A percentile compares a stretch with the other conserved stretches of the same genome.
These are phyloP conservation scores for Marmota monax DNA, from an alignment of 2,113 vertebrate genomes.

Conservation along the genomic window DNA sequence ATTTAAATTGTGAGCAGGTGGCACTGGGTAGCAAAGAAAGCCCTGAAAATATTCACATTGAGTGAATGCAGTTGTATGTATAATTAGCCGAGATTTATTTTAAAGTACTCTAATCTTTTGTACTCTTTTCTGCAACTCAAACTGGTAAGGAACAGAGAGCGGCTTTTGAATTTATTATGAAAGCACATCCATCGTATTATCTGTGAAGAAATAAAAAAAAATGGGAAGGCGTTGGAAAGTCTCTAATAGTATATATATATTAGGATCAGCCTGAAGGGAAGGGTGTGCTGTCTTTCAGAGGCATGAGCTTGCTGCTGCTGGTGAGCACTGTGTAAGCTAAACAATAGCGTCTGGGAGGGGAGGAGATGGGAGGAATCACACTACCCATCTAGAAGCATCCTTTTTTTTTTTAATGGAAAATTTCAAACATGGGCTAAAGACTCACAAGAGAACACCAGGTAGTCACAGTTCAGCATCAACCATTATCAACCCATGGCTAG, in stretches of 20 bases:
- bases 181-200: constrained; percentile 65
- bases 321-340: background rate
- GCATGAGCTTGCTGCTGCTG: background rate
- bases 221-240: background rate
- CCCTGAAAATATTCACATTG: constrained; percentile 81
- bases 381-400: background rate
- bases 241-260: background rate
- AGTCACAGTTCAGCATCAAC: background rate
- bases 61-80: constrained; percentile 82
- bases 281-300: background rate
- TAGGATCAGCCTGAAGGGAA: background rate
- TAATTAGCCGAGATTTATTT: constrained; percentile 86
- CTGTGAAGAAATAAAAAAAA: constrained; percentile 40
- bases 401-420: background rate
- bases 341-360: background rate
- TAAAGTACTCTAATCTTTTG: constrained; percentile 82
- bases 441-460: background rate
- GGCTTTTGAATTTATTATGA: constrained; percentile 76
- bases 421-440: background rate
- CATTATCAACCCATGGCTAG: background rate
- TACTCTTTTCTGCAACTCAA: constrained; percentile 84
- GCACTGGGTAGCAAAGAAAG: constrained; percentile 81
- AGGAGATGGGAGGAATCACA: background rate
- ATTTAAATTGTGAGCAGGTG: constrained; percentile 84
- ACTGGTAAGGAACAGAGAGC: constrained; percentile 80